Evolutionary conservation across 2,888 invertebrate species (phyloP).

Genomic region (Ectropis crepuscularia): DNA sequence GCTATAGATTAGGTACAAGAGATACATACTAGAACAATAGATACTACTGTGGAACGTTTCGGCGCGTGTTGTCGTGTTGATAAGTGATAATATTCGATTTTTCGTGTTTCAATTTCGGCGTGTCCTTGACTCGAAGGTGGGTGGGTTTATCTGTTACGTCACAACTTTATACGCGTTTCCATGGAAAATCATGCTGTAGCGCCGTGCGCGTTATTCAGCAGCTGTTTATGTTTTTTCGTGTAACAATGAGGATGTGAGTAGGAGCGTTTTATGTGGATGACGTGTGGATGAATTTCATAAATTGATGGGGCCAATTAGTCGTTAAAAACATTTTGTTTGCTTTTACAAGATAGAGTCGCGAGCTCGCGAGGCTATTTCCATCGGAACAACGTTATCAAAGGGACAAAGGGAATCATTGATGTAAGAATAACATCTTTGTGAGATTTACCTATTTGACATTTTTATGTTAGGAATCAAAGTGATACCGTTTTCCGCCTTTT

Average conservation of each 20-base stretch:
- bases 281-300: background rate
- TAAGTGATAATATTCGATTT: conserved; percentile 27
- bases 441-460: no score
- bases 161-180: conserved; percentile 11
- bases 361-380: no score
- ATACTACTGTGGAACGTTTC: conserved; percentile 16
- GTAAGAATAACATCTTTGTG: no score
- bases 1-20: background rate
- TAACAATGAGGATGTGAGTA: background rate
- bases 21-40: background rate
- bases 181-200: conserved; percentile 6
- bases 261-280: background rate
- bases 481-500: no score
- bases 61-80: conserved; percentile 22
- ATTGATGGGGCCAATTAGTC: background rate
- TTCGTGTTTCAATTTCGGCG: conserved; percentile 29
- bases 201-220: conserved; percentile 5
- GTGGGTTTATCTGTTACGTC: conserved; percentile 34
- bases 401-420: no score
- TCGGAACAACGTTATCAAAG: no score
- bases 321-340: no score
- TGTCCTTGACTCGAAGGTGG: conserved; percentile 36
- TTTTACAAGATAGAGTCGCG: background rate
- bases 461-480: no score
- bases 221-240: conserved; percentile 8